These are phyloP conservation scores for Acrobasis consociella DNA, from an alignment of 2,888 invertebrate genomes.

Conservation along the genomic window DNA sequence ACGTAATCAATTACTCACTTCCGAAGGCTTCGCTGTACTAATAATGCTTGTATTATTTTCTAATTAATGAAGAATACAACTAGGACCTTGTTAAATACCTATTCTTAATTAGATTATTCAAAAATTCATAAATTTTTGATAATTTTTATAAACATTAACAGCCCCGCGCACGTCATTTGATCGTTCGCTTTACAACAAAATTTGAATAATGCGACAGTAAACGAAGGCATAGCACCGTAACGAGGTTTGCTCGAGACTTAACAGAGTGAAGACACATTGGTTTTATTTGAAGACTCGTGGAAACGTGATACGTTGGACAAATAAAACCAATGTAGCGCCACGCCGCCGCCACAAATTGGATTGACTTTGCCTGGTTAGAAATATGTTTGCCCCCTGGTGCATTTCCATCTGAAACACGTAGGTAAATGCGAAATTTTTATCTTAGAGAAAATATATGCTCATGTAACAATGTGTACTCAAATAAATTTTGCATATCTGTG, in stretches of 20 bases:
- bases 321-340: slow-evolving; percentile 61
- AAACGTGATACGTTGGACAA: slow-evolving; percentile 53
- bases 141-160: not conserved
- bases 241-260: slow-evolving; percentile 35
- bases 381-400: slow-evolving; percentile 49
- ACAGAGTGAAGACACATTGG: slow-evolving; percentile 41
- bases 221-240: slow-evolving; percentile 28
- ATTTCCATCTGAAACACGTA: slow-evolving; percentile 39
- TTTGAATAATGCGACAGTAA: slow-evolving; percentile 8
- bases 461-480: slow-evolving; percentile 13
- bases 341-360: slow-evolving; percentile 67
- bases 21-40: no score
- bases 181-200: not conserved
- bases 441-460: slow-evolving; percentile 18
- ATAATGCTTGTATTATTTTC: no score
- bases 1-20: no score
- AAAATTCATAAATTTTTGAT: no score
- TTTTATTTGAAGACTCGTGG: slow-evolving; percentile 42
- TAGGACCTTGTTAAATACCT: no score
- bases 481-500: not conserved
- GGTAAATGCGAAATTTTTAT: slow-evolving; percentile 24
- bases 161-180: not conserved
- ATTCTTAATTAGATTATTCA: no score
- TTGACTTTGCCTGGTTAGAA: slow-evolving; percentile 60
- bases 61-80: no score